Percentiles rank a stretch among this genome's conserved stretches.
Evolutionary conservation across 2,888 invertebrate genomes (phyloP).

Genomic region (Pammene fasciana): DNA sequence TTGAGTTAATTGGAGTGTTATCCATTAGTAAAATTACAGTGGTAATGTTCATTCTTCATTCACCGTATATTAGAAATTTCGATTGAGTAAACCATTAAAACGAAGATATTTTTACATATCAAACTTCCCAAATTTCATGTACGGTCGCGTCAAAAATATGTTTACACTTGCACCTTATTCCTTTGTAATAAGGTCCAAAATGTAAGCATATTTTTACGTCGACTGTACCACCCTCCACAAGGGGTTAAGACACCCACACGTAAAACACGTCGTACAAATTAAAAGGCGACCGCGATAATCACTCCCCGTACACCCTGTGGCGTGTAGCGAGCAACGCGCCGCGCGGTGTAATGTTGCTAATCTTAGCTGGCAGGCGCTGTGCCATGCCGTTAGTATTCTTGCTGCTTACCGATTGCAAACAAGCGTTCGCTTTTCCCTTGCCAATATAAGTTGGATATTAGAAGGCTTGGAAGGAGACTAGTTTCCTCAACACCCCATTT

Average conservation of each 20-base stretch:
- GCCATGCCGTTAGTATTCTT: conserved; percentile 22
- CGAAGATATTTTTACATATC: too few species aligned
- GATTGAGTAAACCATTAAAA: too few species aligned
- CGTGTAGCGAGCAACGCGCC: conserved; percentile 47
- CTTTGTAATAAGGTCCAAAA: background rate
- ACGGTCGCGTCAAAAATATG: too few species aligned
- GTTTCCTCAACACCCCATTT: background rate
- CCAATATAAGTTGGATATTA: background rate
- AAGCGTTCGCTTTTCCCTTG: background rate
- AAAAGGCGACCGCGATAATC: conserved; percentile 74
- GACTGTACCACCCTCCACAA: conserved; percentile 35
- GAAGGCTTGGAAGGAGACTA: too few species aligned
- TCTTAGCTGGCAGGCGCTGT: conserved; percentile 52
- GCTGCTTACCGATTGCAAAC: conserved; percentile 1
- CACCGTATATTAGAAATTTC: too few species aligned
- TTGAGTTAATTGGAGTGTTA: too few species aligned
- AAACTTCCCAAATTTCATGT: too few species aligned
- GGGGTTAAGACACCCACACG: conserved; percentile 53
- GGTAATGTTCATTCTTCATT: too few species aligned
- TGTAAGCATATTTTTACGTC: conserved; percentile 11
- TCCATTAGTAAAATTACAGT: too few species aligned
- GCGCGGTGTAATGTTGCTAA: conserved; percentile 53
- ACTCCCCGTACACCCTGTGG: conserved; percentile 52
- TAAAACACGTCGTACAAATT: conserved; percentile 77
- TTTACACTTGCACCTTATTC: too few species aligned